Conservation (phyloP, 1,140 invertebrate genomes). For the Hestina assimilis region DNA sequence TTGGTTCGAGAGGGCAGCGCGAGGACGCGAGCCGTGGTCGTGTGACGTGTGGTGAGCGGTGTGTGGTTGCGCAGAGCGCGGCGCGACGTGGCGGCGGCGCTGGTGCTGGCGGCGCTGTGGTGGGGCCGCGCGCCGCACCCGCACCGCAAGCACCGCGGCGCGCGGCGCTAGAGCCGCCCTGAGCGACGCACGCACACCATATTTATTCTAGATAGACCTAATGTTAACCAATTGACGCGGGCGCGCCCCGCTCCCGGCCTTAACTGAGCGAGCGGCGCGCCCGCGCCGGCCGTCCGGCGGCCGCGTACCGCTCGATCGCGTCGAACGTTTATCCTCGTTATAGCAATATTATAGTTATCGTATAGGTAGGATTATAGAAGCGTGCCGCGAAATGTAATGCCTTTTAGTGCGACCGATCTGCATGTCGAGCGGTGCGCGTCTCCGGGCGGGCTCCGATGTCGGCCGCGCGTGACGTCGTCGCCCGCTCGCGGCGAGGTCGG, state of each 20-base stretch:
- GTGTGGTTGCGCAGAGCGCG: slow-evolving; percentile 44
- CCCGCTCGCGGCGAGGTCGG: slow-evolving; percentile 16
- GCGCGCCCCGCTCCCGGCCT: slow-evolving; percentile 49
- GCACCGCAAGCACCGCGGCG: slow-evolving; percentile 77
- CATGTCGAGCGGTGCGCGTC: slow-evolving; percentile 26
- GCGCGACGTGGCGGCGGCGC: slow-evolving; percentile 56
- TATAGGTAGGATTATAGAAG: slow-evolving; percentile 44
- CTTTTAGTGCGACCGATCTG: slow-evolving; percentile 27
- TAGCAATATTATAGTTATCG: slow-evolving; percentile 62
- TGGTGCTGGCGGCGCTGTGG: slow-evolving; percentile 61
- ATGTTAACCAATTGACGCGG: slow-evolving; percentile 71
- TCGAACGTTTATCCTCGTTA: slow-evolving; percentile 40
- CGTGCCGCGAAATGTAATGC: slow-evolving; percentile 33
- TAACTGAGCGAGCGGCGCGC: slow-evolving; percentile 51
- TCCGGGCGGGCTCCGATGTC: slow-evolving; percentile 21
- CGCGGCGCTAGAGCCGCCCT: slow-evolving; percentile 76
- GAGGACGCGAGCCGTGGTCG: background rate
- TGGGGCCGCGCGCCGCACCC: slow-evolving; percentile 59
- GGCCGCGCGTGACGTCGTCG: slow-evolving; percentile 24
- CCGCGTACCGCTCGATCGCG: slow-evolving; percentile 35
- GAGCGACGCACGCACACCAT: slow-evolving; percentile 50
- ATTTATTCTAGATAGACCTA: slow-evolving; percentile 76
- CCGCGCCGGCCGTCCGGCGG: slow-evolving; percentile 30
- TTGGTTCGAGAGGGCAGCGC: background rate
- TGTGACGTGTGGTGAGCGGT: slow-evolving; percentile 10